Conservation (phyloP, 2,113 vertebrate genomes). For the Egretta garzetta region DNA sequence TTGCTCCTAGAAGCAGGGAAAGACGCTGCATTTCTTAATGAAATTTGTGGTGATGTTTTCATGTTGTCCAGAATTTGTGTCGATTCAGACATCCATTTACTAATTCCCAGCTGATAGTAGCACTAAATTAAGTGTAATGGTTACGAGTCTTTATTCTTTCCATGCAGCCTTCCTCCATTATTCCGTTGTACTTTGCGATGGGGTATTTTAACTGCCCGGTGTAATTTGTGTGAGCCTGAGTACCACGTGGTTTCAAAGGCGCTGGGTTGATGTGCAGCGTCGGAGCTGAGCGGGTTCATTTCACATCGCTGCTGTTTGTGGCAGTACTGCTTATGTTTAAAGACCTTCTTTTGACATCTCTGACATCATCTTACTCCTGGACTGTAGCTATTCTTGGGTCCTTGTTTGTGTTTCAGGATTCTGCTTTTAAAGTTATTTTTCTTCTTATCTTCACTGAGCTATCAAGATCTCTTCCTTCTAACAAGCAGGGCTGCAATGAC, state of each 20-base stretch:
- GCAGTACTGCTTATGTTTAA: neutral
- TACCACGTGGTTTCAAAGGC: neutral
- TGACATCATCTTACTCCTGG: neutral
- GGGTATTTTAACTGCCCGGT: neutral
- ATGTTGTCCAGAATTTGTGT: neutral
- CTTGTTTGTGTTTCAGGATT: neutral
- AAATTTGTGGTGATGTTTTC: neutral
- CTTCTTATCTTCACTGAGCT: neutral
- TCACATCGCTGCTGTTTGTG: neutral
- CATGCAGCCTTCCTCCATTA: neutral
- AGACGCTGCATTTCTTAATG: neutral
- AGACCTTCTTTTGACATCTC: neutral
- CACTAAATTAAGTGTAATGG: neutral
- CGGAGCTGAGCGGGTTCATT: neutral
- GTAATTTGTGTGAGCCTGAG: neutral
- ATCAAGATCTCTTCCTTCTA: neutral
- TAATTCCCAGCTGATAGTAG: neutral
- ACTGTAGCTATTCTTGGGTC: neutral
- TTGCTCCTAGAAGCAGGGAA: neutral
- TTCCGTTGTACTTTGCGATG: neutral
- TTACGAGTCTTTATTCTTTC: neutral
- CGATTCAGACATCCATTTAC: neutral
- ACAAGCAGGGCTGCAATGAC: neutral
- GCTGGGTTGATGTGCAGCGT: neutral
- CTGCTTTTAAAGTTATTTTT: slow-evolving; percentile 7